Conservation (phyloP, 2,888 invertebrate species). For the Hetaerina titia region DNA sequence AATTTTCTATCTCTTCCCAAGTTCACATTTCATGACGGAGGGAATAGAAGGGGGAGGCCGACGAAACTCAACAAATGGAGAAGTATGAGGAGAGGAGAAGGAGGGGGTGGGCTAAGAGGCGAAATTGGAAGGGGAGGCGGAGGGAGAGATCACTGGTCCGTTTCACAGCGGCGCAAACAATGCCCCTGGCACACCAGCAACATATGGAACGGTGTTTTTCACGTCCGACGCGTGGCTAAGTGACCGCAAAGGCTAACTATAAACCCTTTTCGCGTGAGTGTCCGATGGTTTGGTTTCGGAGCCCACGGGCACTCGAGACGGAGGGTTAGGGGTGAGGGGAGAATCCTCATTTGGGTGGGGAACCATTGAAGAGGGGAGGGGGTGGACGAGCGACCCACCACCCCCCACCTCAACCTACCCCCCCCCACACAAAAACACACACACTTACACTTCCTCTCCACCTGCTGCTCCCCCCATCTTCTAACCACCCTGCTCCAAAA, state of each 20-base stretch:
- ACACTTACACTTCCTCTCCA: not conserved
- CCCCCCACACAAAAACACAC: not conserved
- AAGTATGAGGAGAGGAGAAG: not conserved
- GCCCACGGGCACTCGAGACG: no score
- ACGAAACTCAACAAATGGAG: not conserved
- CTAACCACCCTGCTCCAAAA: no score
- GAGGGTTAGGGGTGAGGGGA: not conserved
- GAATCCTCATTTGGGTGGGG: not conserved
- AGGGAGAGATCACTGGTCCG: not conserved
- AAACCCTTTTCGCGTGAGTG: slow-evolving; percentile 18
- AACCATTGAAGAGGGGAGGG: not conserved
- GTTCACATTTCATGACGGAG: not conserved
- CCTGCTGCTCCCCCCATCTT: not conserved
- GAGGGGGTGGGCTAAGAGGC: not conserved
- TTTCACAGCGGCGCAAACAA: not conserved
- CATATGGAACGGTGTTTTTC: slow-evolving; percentile 16
- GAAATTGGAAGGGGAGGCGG: not conserved
- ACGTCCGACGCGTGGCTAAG: slow-evolving; percentile 27
- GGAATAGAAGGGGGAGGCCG: not conserved
- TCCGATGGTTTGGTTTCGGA: not conserved
- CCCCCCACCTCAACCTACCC: no score
- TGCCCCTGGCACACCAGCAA: not conserved
- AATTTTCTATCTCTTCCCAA: no score
- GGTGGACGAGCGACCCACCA: not conserved
- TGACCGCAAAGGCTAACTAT: not conserved